Evolutionary conservation across 2,888 invertebrate species (phyloP), one percentile per base, ranked within the genome.

Genomic region (Agapetus fuscipes): DNA sequence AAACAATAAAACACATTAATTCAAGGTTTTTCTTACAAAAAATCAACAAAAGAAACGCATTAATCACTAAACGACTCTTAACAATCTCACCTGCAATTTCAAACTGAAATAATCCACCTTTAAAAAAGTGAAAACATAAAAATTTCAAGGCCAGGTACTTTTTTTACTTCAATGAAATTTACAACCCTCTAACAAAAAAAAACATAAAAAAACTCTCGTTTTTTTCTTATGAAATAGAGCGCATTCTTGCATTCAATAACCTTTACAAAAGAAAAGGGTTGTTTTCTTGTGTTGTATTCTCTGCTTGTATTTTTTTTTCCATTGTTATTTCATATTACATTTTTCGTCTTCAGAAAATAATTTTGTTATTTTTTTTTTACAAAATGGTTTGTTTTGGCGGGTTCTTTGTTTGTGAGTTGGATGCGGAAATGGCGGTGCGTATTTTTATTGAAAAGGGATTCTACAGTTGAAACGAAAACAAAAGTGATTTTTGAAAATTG

Each of bases 41-140:
- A n/a, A n/a, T 36, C 30, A 30, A 34, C 33, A 43, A 36, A 31
- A 20, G 26, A 28, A 20, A 15, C 31, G 39, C 42, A 45, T 42
- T 45, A 42, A 45, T 45, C 41, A 45, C 39, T n/a, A 26, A 17
- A 27, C 11, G 27, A 30, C 29, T 17, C 20, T 13, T 24, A 37
- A 26, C 45, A 30, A 33, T 34, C 17, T 34, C 45, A 42, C 45
- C 42, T 40, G 45, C 30, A 42, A 37, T 42, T 17, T 30, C 24
- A 16, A 34, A 45, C 45, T 45, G 39, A 45, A 17, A 14, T 7
- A 17, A 17, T 25, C 12, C 20, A 40, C 40, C 40, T 40, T 26
- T 27, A 20, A 31, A 42, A 45, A 45, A 45, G 42, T 41, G 33
- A 45, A 45, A 42, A 29, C 31, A 17, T 27, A n/a, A 14, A 32